Base-by-base conservation (phyloP, 2,888 invertebrate species). In the Dioctria rufipes region DNA sequence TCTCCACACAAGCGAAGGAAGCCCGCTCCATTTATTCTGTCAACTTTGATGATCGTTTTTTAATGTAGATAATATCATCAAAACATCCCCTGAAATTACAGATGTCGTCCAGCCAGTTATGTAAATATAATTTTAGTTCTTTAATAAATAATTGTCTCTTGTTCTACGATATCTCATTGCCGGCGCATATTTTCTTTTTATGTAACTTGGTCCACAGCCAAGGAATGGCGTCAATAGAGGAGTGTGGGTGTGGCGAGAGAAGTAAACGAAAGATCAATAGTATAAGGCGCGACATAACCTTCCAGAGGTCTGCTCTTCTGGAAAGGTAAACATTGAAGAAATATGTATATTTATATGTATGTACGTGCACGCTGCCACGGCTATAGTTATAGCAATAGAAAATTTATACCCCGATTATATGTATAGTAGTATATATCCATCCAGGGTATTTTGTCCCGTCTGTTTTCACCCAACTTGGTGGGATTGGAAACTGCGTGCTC, bases 151-250 rank as follows among this genome's bases (percentile, higher is more conserved):
- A 61, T 6, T 61, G n/a, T 61, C 37, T 61, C 25, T 25, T 1
- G 25, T 25, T 25, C 25, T 61, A 39, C 39, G 61, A 61, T 61
- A 25, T 37, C 11, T 61, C 25, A 61, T 39, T 6, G 5, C 4
- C 61, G 61, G 61, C 25, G 25, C 25, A 25, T 6, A 61, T 61
- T 61, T 61, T 61, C 61, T 61, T 61, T 61, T 61, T 25, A n/a
- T n/a, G n/a, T n/a, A 61, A 25, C 61, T 61, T 39, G 61, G 61
- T 39, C 39, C 8, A 61, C 37, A 25, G 61, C 54, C 54, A 54
- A 54, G 8, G 54, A 54, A 54, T 54, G 54, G 54, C 54, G 54
- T 54, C 6, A n/a, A n/a, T 54, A 25, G 2, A 25, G 25, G 25
- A 25, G 25, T 25, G 25, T 25, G 25, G 25, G 25, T 25, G 25